Conservation (phyloP, 2,113 vertebrate genomes). For the Nymphicus hollandicus region DNA sequence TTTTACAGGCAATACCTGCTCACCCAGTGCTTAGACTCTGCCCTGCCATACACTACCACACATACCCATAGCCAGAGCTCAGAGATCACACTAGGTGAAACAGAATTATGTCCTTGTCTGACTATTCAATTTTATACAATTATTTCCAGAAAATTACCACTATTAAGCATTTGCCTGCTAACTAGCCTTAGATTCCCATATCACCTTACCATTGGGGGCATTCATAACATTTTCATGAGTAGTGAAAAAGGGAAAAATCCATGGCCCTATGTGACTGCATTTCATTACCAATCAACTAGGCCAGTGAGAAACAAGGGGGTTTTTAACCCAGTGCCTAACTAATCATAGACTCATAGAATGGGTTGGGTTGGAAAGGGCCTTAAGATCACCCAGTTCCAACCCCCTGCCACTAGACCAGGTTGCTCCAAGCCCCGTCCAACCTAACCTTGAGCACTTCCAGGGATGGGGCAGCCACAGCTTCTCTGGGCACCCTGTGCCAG, state of each 20-base stretch:
- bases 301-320: rapidly evolving
- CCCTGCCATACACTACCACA: background rate
- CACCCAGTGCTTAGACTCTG: background rate
- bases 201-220: background rate
- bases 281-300: background rate
- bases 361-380: background rate
- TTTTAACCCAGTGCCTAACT: background rate
- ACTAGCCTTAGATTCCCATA: background rate
- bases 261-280: rapidly evolving
- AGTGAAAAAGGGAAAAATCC: background rate
- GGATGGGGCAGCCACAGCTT: background rate
- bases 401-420: background rate
- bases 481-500: no score
- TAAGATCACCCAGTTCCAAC: background rate
- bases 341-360: background rate
- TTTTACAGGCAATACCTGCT: background rate
- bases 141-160: background rate
- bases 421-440: background rate
- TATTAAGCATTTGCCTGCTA: background rate
- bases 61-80: rapidly evolving
- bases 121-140: background rate
- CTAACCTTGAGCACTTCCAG: background rate
- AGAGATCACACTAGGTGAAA: background rate
- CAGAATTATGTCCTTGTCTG: background rate
- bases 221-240: background rate